Conservation (phyloP, 1,140 invertebrate genomes). For the Antheraea pernyi region DNA sequence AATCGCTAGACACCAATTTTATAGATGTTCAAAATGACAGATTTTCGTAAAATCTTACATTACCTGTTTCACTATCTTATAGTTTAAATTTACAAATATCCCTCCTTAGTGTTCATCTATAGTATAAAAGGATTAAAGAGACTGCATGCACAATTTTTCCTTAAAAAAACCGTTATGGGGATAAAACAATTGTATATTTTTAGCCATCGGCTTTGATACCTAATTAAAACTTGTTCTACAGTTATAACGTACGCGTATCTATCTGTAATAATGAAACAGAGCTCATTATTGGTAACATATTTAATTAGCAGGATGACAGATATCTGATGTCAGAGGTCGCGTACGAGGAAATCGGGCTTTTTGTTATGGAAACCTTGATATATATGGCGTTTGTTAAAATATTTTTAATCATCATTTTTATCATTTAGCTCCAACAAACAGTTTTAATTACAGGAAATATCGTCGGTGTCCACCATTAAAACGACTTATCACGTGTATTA, state of each 20-base stretch:
- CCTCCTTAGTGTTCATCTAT: too few relatives aligned
- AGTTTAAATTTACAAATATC: too few relatives aligned
- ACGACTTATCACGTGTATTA: slow-evolving; percentile 44
- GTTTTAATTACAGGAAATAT: slow-evolving; percentile 70
- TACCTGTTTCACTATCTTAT: too few relatives aligned
- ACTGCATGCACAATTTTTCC: background rate
- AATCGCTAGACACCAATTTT: too few relatives aligned
- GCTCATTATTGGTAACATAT: slow-evolving; percentile 1
- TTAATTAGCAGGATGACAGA: slow-evolving; percentile 53
- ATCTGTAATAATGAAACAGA: background rate
- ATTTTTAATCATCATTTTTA: slow-evolving; percentile 63
- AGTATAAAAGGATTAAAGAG: too few relatives aligned
- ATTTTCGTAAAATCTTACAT: too few relatives aligned
- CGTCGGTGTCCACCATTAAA: slow-evolving; percentile 49
- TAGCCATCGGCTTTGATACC: background rate
- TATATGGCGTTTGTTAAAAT: slow-evolving; percentile 54
- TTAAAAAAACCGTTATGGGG: background rate
- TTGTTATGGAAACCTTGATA: slow-evolving; percentile 36
- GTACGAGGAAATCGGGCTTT: slow-evolving; percentile 56
- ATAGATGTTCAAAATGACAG: too few relatives aligned
- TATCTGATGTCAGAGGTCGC: slow-evolving; percentile 68
- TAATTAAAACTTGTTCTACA: background rate
- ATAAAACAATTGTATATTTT: background rate
- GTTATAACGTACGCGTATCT: background rate
- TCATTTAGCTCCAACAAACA: slow-evolving; percentile 54